Evolutionary conservation across 2,113 vertebrate genomes (phyloP), one percentile per base, ranked within the genome.

Genomic region (Sorex araneus): DNA sequence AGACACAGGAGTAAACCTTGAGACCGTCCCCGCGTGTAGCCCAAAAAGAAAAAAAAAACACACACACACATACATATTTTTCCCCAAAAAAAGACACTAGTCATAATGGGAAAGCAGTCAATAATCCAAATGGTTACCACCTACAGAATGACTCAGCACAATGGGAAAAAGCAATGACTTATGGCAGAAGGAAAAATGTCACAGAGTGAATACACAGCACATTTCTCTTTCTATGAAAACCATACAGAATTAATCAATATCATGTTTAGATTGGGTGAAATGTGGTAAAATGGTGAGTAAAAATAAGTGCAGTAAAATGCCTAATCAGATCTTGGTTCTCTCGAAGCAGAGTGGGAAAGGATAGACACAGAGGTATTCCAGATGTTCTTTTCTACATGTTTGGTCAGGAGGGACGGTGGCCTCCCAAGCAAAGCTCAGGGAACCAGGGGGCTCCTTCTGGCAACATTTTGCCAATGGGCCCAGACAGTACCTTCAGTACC

Each of bases 291-390:
- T 2, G 4, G 2, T 71, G 74, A 79, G 30, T 76, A 45, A 91
- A 93, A 86, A 15, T 11, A 91, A 87, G 88, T 30, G 86, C 85
- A 86, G 45, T 23, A 84, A 93, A 54, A 74, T 27, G 47, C 16
- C 50, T 47, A 79, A 19, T 91, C 67, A 91, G 40, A 50, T 50
- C 6, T 7, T 40, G 30, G 64, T 40, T 64, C 47, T 34, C 36
- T 82, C 36, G 75, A 86, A 82, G 71, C 9, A 47, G 27, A 23
- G 6, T 63, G 7, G 28, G 19, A 91, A 66, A 23, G 30, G n/a
- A 75, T 25, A 13, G 34, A 3, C 45, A 83, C 27, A 78, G 1
- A 13, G 30, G 47, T 2, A 15, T 47, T 19, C 25, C 63, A 66
- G n/a, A 84, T 30, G 67, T 3, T 75, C 16, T 2, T 75, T 13